Percentiles rank a stretch among this genome's conserved stretches.
These are phyloP conservation scores for Erebia epiphron DNA, from an alignment of 2,888 invertebrate species.

Conservation along the genomic window DNA sequence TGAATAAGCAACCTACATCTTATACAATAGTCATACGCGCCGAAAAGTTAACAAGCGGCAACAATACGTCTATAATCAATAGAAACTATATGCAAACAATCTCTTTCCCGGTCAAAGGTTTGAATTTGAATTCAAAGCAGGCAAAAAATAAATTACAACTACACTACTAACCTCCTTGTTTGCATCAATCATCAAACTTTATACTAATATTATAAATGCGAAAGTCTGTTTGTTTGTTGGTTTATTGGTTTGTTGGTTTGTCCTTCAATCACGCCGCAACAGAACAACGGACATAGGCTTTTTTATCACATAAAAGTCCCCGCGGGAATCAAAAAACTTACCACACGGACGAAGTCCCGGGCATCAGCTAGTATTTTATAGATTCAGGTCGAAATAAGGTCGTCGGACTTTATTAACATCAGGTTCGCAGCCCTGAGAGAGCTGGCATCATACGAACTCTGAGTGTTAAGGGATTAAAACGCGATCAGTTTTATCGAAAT, in stretches of 20 bases:
- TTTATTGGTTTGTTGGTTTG: too few species aligned
- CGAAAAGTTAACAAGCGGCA: constrained; percentile 7
- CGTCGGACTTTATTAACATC: constrained; percentile 2
- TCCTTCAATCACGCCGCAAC: too few species aligned
- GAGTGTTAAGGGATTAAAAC: constrained; percentile 3
- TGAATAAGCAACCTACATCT: too few species aligned
- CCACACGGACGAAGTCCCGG: too few species aligned
- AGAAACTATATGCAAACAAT: constrained; percentile 27
- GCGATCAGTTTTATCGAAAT: neutral
- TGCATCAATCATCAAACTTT: constrained; percentile 59
- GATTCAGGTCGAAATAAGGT: constrained; percentile 17
- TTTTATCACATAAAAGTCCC: too few species aligned
- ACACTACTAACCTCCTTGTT: constrained; percentile 57
- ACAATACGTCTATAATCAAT: constrained; percentile 34
- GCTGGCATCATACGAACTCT: neutral
- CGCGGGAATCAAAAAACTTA: too few species aligned
- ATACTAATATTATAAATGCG: neutral
- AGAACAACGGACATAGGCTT: too few species aligned
- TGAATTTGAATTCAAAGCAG: constrained; percentile 46
- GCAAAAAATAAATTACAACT: constrained; percentile 35
- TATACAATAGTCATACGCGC: too few species aligned
- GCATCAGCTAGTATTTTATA: too few species aligned
- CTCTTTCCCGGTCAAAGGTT: constrained; percentile 54
- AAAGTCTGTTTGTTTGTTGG: too few species aligned
- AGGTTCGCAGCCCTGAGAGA: neutral